Evolutionary conservation across 2,888 invertebrate genomes (phyloP), one percentile per base, ranked within the genome.

Genomic region (Rhingia campestris): DNA sequence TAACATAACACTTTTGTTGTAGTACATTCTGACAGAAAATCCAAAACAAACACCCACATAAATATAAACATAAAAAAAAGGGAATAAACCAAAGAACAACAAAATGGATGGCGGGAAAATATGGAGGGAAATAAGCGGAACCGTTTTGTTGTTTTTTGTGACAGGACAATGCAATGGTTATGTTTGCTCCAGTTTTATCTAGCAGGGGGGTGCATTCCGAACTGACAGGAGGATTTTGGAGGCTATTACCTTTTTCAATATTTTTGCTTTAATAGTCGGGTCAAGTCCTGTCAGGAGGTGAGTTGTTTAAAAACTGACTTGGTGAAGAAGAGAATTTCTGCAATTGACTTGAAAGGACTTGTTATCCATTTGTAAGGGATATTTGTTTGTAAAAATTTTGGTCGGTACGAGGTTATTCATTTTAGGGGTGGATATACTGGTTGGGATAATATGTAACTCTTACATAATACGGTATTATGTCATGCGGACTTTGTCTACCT

Each of bases 1-100:
- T 72, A 76, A 81, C 81, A 81, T 81, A 81, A 81, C 64, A 76
- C 66, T 66, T 47, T 59, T 64, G n/a, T 30, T n/a, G 6, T 43
- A 43, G 43, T 47, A 22, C 5, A 49, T 49, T 49, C 30, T 49
- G 30, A 53, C 35, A 37, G 37, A 45, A 51, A 59, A 59, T 53
- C 22, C 45, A 63, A 22, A 30, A 33, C 54, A 54, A 37, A 59
- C 49, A 12, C 22, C 10, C 22, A 22, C 22, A 22, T 22, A 30
- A 30, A 10, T 12, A 14, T 45, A 72, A 64, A 58, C 64, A 70
- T n/a, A 67, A 49, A 41, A 59, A 61, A 51, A 72, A 6, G 61
- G 22, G 39, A 51, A 47, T 51, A 35, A 39, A 41, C n/a, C 35
- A 64, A 69, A 67, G 49, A 53, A 73, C 41, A 74, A 63, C 63